Conservation (phyloP, 2,888 invertebrate genomes). For the Watsonalla cultraria region DNA sequence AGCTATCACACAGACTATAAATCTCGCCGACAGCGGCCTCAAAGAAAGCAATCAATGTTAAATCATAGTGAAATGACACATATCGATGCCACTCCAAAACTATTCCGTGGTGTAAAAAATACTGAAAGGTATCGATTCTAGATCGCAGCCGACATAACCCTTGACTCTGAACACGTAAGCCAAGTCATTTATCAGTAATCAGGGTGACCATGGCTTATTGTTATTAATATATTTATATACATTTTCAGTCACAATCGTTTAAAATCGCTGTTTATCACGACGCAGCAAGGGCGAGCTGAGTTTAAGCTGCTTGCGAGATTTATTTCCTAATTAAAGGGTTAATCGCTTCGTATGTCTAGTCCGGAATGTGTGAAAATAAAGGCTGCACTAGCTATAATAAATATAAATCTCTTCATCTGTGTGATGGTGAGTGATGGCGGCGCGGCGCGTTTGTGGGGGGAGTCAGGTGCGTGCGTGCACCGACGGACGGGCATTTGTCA, state of each 20-base stretch:
- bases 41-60: constrained; percentile 69
- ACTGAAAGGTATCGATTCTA: constrained; percentile 58
- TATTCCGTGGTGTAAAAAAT: constrained; percentile 35
- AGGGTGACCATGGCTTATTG: constrained; percentile 45
- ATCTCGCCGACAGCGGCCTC: constrained; percentile 43
- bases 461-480: constrained; percentile 71
- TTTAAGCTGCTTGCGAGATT: neutral
- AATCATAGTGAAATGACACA: constrained; percentile 63
- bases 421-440: constrained; percentile 47
- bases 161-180: constrained; percentile 65
- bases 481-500: constrained; percentile 69
- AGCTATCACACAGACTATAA: constrained; percentile 60
- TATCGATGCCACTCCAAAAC: constrained; percentile 39
- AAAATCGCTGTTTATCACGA: too few species aligned
- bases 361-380: constrained; percentile 30
- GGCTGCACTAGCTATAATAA: constrained; percentile 57
- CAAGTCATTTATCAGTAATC: constrained; percentile 67
- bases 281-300: neutral
- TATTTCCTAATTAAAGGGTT: constrained; percentile 2
- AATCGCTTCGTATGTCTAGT: constrained; percentile 20
- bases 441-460: constrained; percentile 60
- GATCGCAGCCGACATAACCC: constrained; percentile 65
- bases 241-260: too few species aligned
- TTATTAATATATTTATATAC: too few species aligned
- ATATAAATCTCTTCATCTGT: constrained; percentile 77